Base-by-base conservation (phyloP, 2,113 vertebrate genomes). In the Daubentonia madagascariensis region DNA sequence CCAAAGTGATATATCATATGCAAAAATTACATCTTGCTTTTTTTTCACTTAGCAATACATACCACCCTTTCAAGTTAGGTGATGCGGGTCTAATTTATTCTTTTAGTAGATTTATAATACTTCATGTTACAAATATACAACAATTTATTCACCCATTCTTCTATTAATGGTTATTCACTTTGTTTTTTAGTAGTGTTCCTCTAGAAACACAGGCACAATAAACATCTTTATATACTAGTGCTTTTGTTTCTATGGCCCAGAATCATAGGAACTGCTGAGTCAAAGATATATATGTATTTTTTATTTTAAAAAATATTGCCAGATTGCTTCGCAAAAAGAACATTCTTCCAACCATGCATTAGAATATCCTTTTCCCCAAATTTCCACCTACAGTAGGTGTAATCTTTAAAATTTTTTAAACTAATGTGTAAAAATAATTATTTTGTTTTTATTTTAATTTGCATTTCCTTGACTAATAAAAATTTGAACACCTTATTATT, bases 21-120 rank as follows among this genome's bases (percentile, higher is more conserved):
- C 48, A 95, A 93, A 32, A 95, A 43, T 65, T 92, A 76, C 25
- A 80, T 57, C 63, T 85, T 88, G 37, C n/a, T 92, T 97, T 73
- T 50, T 57, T 57, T 57, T n/a, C 48, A 4, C 17, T 12, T 68
- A n/a, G 22, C 63, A 61, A 32, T 80, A 54, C 11, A 32, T 93
- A 85, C 43, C 50, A 75, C 43, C 16, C 6, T 50, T 75, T 93
- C 50, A 9, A 37, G 40, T 75, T 50, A 81, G 25, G 65, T 79
- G 50, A 40, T 10, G 28, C 0, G 80, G 72, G 63, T 65, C 28
- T 43, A 50, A 54, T 10, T 85, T 17, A 54, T 25, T 54, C 35
- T 73, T 73, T 65, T 11, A 43, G 10, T 78, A 72, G 30, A 59
- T 75, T 59, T 73, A 48, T 40, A 59, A 94, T 78, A 81, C 4